A percentile compares a stretch with the other conserved stretches of the same genome.
phyloP scores from a whole-genome alignment of 2,888 invertebrate species.

The Tineola bisselliella region DNA sequence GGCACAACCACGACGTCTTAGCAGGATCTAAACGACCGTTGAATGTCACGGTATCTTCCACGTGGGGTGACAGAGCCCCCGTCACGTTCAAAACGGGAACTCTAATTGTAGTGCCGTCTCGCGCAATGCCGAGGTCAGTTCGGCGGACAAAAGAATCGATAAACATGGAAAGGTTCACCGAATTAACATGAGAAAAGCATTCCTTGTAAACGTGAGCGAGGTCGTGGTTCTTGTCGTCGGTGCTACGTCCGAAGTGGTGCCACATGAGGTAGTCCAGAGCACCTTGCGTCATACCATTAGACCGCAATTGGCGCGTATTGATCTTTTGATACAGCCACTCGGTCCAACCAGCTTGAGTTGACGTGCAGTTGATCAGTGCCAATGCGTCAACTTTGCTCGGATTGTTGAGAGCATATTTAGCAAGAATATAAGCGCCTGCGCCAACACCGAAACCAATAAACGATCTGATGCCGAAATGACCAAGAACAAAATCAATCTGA shows the following conservation, averaged over 20 bases:
- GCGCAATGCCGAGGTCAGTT: conserved; percentile 85
- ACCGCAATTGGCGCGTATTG: conserved; percentile 86
- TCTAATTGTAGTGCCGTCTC: conserved; percentile 71
- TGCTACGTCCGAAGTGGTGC: conserved; percentile 96
- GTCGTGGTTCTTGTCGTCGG: conserved; percentile 93
- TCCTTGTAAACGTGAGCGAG: conserved; percentile 92
- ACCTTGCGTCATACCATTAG: conserved; percentile 92
- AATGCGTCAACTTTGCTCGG: conserved; percentile 91
- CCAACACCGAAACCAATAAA: conserved; percentile 98
- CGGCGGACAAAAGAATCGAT: conserved; percentile 95
- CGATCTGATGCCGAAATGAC: conserved; percentile 87
- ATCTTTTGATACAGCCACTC: conserved; percentile 99
- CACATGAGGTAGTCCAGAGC: conserved; percentile 98
- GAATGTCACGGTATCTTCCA: conserved; percentile 96
- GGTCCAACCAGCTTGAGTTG: conserved; percentile 96
- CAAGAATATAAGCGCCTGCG: conserved; percentile 95
- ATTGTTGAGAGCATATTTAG: conserved; percentile 87
- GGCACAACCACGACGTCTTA: conserved; percentile 98
- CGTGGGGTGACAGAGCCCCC: conserved; percentile 92
- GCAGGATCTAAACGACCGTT: conserved; percentile 95
- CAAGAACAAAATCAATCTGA: conserved; percentile 88
- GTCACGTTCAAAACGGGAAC: conserved; percentile 95
- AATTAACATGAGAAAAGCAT: conserved; percentile 94
- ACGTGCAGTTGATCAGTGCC: conserved; percentile 92
- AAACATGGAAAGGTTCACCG: conserved; percentile 92